These are phyloP conservation scores for Gonioctena quinquepunctata DNA, from an alignment of 1,140 invertebrate genomes.

Conservation along the genomic window DNA sequence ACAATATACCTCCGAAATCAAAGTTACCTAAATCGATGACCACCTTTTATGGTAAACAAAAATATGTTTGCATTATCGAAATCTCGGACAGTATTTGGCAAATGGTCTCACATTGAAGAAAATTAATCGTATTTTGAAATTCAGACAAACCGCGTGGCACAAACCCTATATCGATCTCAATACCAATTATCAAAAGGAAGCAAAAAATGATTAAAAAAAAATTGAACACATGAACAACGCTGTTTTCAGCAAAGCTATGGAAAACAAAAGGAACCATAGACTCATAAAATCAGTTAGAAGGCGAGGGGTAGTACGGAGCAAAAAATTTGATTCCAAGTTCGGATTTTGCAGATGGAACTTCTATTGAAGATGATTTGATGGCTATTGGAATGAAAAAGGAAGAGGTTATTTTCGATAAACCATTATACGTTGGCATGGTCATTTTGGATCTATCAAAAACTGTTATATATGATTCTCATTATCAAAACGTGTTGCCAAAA, in stretches of 20 bases:
- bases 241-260: too few relatives aligned
- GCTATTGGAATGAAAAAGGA: constrained; percentile 47
- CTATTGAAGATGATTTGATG: too few relatives aligned
- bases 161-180: constrained; percentile 54
- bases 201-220: too few relatives aligned
- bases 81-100: constrained; percentile 5
- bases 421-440: constrained; percentile 43
- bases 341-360: too few relatives aligned
- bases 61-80: constrained; percentile 54
- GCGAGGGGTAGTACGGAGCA: too few relatives aligned
- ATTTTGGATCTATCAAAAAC: constrained; percentile 49
- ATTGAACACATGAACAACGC: too few relatives aligned
- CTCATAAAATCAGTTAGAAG: too few relatives aligned
- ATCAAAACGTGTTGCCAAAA: constrained; percentile 35
- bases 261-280: too few relatives aligned
- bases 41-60: constrained; percentile 41
- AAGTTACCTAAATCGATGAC: constrained; percentile 53
- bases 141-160: constrained; percentile 52
- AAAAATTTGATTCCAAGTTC: too few relatives aligned
- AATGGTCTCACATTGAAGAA: neutral
- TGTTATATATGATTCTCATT: constrained; percentile 47
- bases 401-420: constrained; percentile 47
- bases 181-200: too few relatives aligned
- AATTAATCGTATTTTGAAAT: constrained; percentile 41
- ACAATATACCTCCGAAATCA: constrained; percentile 27